A percentile compares a stretch with the other conserved stretches of the same genome.
Evolutionary conservation across 2,113 vertebrate species (phyloP).

Genomic region (Dinomys branickii): DNA sequence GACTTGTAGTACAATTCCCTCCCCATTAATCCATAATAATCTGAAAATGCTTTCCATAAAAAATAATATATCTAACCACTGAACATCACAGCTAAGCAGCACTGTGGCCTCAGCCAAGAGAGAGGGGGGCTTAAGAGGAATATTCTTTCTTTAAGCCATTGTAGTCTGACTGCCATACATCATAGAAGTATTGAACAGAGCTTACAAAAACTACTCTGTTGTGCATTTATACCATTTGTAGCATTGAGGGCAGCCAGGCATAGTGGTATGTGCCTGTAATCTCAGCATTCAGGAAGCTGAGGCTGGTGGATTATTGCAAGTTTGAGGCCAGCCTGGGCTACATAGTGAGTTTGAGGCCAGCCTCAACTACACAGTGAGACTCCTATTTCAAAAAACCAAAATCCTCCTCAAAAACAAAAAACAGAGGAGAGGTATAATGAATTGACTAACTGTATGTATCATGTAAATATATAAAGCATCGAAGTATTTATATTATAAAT

Average conservation of each 20-base stretch:
- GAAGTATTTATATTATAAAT: background rate
- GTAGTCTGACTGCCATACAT: background rate
- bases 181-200: background rate
- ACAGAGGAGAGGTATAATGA: background rate
- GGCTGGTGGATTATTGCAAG: background rate
- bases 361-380: background rate
- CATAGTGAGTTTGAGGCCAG: background rate
- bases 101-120: too few relatives aligned
- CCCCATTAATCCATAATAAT: background rate
- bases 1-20: background rate
- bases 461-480: background rate
- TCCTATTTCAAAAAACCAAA: background rate
- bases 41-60: background rate
- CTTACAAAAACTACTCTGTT: background rate
- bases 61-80: background rate
- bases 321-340: background rate
- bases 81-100: background rate
- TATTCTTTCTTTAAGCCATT: background rate
- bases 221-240: background rate
- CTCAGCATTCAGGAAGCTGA: background rate
- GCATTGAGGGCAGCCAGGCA: background rate
- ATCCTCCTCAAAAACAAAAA: background rate
- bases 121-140: background rate
- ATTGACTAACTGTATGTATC: background rate
- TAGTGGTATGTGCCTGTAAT: background rate